Evolutionary conservation across 2,113 vertebrate species (phyloP), one percentile per base, ranked within the genome.

Genomic region (Leucoraja erinaceus): DNA sequence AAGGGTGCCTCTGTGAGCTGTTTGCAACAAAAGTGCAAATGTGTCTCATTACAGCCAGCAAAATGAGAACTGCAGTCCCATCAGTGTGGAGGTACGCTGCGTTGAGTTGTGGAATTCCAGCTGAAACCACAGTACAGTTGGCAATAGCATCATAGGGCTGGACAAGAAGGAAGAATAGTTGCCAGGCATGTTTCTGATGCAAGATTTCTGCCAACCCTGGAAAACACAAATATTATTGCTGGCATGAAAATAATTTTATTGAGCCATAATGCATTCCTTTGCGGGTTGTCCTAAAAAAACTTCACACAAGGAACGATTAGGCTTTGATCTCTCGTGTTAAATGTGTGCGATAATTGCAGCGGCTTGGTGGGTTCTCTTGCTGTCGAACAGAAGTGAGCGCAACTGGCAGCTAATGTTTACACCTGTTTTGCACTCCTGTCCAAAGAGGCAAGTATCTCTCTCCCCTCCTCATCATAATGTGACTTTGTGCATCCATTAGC

Each of bases 1-100:
- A 63, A 63, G 83, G 59, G 12, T 63, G n/a, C 83, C 59, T 88
- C 83, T 88, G 83, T 63, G 31, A 31, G 83, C 28, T 88, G 18
- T 63, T 88, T 88, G 83, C 83, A 88, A 14, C 59, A 88, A 31
- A 33, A 31, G 83, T 88, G 59, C 63, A 88, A 86, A 31, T 63
- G 4, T 12, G 61, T 88, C 63, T 88, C 59, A 66, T n/a, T 31
- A 63, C 83, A 88, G n/a, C 59, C 83, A 88, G 83, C 59, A 88
- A 66, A 88, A 61, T 18, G 59, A 66, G 28, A 31, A 88, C 28
- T 61, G 61, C 59, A n/a, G n/a, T 88, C 59, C 25, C 12, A 16
- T 14, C 20, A 1, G 12, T 20, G 83, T 88, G 59, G 83, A 63
- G 56, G 59, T 61, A 56, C 4, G 31, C 56, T 86, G 56, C 7